Evolutionary conservation across 1,140 invertebrate genomes (phyloP).

Genomic region (Cyclina sinensis): DNA sequence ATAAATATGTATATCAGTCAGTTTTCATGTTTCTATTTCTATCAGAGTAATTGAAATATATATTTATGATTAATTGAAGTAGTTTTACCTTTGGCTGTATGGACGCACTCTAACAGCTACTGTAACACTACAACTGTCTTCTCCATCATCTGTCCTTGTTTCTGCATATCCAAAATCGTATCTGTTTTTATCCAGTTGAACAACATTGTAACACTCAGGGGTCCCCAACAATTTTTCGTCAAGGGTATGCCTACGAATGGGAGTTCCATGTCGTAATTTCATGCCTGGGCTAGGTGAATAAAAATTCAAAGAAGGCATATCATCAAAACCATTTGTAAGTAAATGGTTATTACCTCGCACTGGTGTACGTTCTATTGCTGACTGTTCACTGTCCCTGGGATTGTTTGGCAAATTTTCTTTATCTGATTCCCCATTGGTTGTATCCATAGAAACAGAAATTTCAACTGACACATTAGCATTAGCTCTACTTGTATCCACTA

Average conservation of each 20-base stretch:
- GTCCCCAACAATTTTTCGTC: slow-evolving; percentile 80
- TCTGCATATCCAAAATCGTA: slow-evolving; percentile 55
- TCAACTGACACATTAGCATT: slow-evolving; percentile 55
- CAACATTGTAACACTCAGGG: slow-evolving; percentile 83
- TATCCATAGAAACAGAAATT: slow-evolving; percentile 20
- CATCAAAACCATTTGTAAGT: not conserved
- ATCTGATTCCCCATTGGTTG: slow-evolving; percentile 45
- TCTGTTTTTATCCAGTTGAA: slow-evolving; percentile 78
- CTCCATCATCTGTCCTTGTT: slow-evolving; percentile 61
- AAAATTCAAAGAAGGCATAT: not conserved
- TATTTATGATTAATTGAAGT: too few relatives aligned
- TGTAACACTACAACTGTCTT: slow-evolving; percentile 86
- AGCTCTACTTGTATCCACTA: slow-evolving; percentile 9
- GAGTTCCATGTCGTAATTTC: slow-evolving; percentile 54
- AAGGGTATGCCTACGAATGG: slow-evolving; percentile 74
- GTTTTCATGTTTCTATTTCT: too few relatives aligned
- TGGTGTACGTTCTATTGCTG: slow-evolving; percentile 16
- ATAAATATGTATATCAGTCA: too few relatives aligned
- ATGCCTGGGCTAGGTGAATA: slow-evolving; percentile 40
- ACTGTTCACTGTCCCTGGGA: not conserved
- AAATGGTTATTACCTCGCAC: slow-evolving; percentile 2
- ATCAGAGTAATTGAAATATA: too few relatives aligned
- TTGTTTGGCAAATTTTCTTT: slow-evolving; percentile 45
- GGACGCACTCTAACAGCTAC: slow-evolving; percentile 90
- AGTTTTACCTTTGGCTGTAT: slow-evolving; percentile 88